phyloP scores from a whole-genome alignment of 2,888 invertebrate genomes.

The Microplitis deprimator region DNA sequence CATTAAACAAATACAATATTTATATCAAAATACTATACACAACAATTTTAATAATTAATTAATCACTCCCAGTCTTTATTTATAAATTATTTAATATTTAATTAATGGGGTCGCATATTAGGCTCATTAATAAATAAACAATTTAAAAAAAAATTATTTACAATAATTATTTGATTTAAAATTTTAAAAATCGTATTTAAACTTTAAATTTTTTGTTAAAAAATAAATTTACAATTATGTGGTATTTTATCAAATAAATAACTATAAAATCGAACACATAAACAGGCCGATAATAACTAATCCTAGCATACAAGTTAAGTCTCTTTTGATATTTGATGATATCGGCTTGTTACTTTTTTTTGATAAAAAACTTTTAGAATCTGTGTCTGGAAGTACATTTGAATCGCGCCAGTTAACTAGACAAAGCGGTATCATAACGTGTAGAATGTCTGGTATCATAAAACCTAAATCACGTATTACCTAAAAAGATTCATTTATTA shows the following conservation, averaged over 20 bases:
- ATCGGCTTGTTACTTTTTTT: neutral
- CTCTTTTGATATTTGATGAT: conserved; percentile 51
- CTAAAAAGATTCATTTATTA: conserved; percentile 57
- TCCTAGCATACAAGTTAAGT: conserved; percentile 64
- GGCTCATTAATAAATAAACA: neutral
- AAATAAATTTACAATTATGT: neutral
- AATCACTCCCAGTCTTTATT: neutral
- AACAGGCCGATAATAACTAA: conserved; percentile 64
- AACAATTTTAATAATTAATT: neutral
- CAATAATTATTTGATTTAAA: neutral
- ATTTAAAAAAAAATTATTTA: neutral
- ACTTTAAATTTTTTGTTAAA: neutral
- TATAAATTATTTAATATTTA: neutral
- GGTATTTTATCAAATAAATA: neutral
- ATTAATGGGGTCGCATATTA: neutral
- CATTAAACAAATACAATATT: neutral
- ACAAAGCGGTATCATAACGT: conserved; percentile 76
- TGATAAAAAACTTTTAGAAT: neutral
- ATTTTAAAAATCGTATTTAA: neutral
- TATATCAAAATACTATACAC: neutral
- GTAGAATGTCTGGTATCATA: conserved; percentile 79
- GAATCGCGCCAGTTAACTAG: conserved; percentile 67
- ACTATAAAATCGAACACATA: conserved; percentile 63
- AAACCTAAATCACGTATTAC: conserved; percentile 78
- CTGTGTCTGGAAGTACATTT: conserved; percentile 62